Percentiles rank a stretch among this genome's conserved stretches.
Conservation (phyloP, 2,888 invertebrate species). For the Cynaeus angustus region DNA sequence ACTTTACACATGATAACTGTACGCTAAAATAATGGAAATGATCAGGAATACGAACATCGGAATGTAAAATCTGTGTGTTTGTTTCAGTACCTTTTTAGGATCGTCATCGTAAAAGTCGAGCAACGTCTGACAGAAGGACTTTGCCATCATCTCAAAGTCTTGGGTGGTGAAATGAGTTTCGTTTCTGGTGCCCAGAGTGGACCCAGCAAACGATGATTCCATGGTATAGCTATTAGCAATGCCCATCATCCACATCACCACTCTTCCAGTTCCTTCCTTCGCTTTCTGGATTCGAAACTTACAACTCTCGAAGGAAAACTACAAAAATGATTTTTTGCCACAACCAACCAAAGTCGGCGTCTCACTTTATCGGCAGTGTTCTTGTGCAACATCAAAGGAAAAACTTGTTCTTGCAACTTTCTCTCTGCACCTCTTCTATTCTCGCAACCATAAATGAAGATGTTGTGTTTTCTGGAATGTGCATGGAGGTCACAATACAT, state of each 20-base stretch:
- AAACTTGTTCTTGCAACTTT: constrained; percentile 92
- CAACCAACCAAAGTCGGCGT: not conserved
- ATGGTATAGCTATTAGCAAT: constrained; percentile 95
- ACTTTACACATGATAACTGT: constrained; percentile 31
- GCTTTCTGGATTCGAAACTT: constrained; percentile 94
- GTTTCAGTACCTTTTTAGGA: constrained; percentile 80
- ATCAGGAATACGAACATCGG: constrained; percentile 33
- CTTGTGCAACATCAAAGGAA: constrained; percentile 95
- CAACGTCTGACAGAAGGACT: constrained; percentile 93
- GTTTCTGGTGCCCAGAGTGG: constrained; percentile 85
- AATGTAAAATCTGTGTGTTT: constrained; percentile 30
- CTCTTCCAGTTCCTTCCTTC: constrained; percentile 95
- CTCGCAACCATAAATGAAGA: constrained; percentile 97
- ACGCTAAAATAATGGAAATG: constrained; percentile 43
- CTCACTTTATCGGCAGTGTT: constrained; percentile 90
- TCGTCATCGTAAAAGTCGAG: constrained; percentile 93
- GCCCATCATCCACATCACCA: constrained; percentile 96
- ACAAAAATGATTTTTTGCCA: constrained; percentile 54
- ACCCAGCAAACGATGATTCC: constrained; percentile 96
- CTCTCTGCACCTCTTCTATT: constrained; percentile 85
- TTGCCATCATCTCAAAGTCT: constrained; percentile 88
- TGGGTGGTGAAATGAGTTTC: constrained; percentile 89
- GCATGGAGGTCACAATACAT: constrained; percentile 96
- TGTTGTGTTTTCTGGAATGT: constrained; percentile 95
- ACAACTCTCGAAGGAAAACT: constrained; percentile 96